Conservation (phyloP, 2,797 vertebrate genomes). For the Brotogeris chrysoptera region DNA sequence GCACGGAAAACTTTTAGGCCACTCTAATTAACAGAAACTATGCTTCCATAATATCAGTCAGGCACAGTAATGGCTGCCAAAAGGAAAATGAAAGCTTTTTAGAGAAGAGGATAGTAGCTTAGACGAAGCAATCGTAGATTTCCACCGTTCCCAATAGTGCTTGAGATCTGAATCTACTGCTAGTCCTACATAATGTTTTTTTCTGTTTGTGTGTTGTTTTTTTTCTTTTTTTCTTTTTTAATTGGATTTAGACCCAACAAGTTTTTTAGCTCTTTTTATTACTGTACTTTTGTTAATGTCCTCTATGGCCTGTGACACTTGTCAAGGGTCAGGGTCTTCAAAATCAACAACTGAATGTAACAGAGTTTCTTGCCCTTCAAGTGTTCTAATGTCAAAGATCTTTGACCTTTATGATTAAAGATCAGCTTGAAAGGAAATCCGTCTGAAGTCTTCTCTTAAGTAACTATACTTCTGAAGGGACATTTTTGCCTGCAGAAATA, state of each 20-base stretch:
- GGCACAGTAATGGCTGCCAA: neutral
- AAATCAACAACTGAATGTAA: constrained; percentile 35
- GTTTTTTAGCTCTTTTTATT: neutral
- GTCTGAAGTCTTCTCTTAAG: neutral
- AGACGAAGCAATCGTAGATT: neutral
- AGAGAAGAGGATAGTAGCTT: neutral
- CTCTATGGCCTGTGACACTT: neutral
- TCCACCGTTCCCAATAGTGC: neutral
- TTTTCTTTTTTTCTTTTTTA: no score
- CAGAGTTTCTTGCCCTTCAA: constrained; percentile 24
- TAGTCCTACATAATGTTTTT: neutral
- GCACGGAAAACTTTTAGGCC: neutral
- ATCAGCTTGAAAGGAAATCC: constrained; percentile 31
- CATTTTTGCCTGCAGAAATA: neutral
- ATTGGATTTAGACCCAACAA: neutral
- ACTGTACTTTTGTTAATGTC: neutral
- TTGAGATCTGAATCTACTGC: neutral
- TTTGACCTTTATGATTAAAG: constrained; percentile 54
- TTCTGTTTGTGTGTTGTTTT: neutral
- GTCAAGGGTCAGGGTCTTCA: constrained; percentile 4
- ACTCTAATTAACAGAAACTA: neutral
- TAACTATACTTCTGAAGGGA: neutral
- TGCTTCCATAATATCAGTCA: neutral
- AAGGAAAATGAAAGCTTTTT: neutral
- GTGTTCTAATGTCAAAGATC: constrained; percentile 5